These are phyloP conservation scores for Antidorcas marsupialis DNA, from an alignment of 2,113 vertebrate species.

Conservation along the genomic window DNA sequence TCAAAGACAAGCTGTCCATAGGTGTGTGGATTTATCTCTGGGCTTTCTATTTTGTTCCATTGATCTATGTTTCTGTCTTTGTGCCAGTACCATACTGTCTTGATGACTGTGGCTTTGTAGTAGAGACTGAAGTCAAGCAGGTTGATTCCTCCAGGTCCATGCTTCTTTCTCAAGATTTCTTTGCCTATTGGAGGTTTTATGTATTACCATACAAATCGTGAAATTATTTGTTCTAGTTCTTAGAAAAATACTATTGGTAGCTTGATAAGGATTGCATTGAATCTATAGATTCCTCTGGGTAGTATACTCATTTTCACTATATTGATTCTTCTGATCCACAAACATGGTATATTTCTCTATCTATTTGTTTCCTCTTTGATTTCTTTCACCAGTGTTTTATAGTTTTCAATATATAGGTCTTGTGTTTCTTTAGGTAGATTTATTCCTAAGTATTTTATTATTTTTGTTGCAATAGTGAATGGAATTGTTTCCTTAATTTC, in stretches of 20 bases:
- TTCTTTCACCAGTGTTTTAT: neutral
- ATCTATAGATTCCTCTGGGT: neutral
- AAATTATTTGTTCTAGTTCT: neutral
- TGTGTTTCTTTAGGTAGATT: neutral
- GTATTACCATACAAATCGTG: neutral
- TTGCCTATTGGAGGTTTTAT: neutral
- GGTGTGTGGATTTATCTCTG: neutral
- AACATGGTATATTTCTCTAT: neutral
- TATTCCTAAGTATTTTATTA: neutral
- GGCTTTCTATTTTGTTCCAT: neutral
- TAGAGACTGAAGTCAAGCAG: neutral
- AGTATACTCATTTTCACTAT: neutral
- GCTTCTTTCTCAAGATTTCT: neutral
- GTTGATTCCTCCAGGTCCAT: neutral
- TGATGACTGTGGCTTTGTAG: neutral
- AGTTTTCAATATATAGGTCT: neutral
- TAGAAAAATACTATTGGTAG: neutral
- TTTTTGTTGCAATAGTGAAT: neutral
- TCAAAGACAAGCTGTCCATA: neutral
- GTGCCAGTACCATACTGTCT: neutral
- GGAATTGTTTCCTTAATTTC: neutral
- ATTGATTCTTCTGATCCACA: accelerated
- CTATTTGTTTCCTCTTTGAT: neutral
- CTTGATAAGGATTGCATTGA: neutral
- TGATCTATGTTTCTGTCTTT: neutral